Evolutionary conservation across 2,113 vertebrate species (phyloP).

Genomic region (Lophochroa leadbeateri): DNA sequence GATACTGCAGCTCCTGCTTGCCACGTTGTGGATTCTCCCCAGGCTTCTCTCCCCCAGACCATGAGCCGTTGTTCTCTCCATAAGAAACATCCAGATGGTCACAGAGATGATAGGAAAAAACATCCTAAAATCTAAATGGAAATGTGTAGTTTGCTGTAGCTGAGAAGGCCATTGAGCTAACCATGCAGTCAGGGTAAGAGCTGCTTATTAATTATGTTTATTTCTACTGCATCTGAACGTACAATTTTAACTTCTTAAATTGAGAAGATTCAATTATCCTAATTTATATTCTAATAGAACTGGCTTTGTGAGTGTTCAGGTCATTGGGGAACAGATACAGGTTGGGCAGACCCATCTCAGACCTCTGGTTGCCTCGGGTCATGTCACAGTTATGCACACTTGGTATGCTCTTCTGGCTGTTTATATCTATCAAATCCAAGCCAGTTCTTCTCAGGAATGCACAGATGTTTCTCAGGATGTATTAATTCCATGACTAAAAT

Average conservation of each 20-base stretch:
- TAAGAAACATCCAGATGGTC: not conserved
- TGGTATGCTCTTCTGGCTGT: not conserved
- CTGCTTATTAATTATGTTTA: not conserved
- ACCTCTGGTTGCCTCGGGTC: not conserved
- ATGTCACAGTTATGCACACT: not conserved
- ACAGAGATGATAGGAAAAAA: not conserved
- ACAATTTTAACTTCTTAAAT: not conserved
- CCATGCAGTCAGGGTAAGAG: not conserved
- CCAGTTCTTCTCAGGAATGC: constrained; percentile 17
- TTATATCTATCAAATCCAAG: not conserved
- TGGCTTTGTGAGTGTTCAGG: not conserved
- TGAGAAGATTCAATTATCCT: not conserved
- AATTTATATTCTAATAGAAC: not conserved
- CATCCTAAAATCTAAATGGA: not conserved
- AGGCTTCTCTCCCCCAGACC: not conserved
- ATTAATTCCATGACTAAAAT: constrained; percentile 1
- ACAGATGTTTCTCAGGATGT: constrained; percentile 12
- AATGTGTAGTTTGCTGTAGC: not conserved
- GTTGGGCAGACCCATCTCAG: not conserved
- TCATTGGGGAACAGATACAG: not conserved
- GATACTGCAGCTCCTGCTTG: not conserved
- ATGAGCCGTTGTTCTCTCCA: not conserved
- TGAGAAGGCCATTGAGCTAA: not conserved
- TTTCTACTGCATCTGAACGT: not conserved
- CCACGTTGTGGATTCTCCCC: not conserved